Evolutionary conservation across 2,113 vertebrate genomes (phyloP).

Genomic region (Struthidea cinerea): DNA sequence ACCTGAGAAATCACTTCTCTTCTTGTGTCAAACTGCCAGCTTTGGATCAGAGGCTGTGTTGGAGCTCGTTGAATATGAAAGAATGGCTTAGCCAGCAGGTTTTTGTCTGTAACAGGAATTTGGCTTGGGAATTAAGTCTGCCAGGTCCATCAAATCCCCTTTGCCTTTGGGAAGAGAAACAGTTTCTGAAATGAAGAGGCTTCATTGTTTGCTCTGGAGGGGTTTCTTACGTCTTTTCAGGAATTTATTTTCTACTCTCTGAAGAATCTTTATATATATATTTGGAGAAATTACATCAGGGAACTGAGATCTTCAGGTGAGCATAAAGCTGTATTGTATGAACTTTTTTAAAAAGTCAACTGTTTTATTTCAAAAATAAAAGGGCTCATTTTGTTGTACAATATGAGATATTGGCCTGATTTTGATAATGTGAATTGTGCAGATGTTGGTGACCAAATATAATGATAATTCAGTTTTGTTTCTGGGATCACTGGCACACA

Average conservation of each 20-base stretch:
- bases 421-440: neutral
- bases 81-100: conserved; percentile 23
- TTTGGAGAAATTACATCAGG: neutral
- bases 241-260: neutral
- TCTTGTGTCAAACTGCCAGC: conserved; percentile 27
- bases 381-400: neutral
- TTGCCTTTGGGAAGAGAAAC: neutral
- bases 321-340: neutral
- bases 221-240: neutral
- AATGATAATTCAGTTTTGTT: conserved; percentile 17
- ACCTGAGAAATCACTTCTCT: conserved; percentile 39
- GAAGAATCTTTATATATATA: neutral
- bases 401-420: neutral
- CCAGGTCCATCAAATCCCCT: conserved; percentile 21
- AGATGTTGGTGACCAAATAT: neutral
- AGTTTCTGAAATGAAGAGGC: conserved; percentile 5
- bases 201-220: conserved; percentile 14
- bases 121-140: conserved; percentile 46
- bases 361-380: neutral
- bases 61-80: conserved; percentile 2
- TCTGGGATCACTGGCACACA: neutral
- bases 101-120: conserved; percentile 31
- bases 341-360: neutral
- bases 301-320: neutral
- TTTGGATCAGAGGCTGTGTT: conserved; percentile 27